Base-by-base conservation (phyloP, 2,888 invertebrate genomes). In the Aethes cnicana region DNA sequence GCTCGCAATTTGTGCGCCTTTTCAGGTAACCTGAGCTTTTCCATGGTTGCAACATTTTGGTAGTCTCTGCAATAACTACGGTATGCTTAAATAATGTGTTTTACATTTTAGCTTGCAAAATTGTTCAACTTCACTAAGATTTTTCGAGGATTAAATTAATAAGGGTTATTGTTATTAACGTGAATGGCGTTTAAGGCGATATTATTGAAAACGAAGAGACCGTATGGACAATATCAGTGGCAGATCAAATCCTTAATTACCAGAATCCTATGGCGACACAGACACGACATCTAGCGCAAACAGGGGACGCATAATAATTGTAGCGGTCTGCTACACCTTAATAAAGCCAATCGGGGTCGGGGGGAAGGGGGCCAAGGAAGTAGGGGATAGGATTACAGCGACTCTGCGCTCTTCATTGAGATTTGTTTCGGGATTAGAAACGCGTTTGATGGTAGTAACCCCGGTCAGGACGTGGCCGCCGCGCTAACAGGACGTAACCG, bases 281-380 rank as follows among this genome's bases (percentile, higher is more conserved):
- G 84, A 84, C 81, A 77, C 78, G 80, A 82, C 81, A 84, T 78
- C 81, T 77, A 79, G 87, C 84, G 78, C 87, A 88, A 88, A 88
- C 88, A 85, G 84, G 84, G 87, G 84, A 83, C 85, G 87, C 87
- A 88, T 89, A 88, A 88, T 89, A 89, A 88, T 88, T 84, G 86
- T 87, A 84, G 87, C 87, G 88, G 88, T 84, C 86, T 85, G 84
- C 81, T 87, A 85, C 85, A 87, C 88, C 88, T 88, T 89, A 89
- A 89, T 89, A 89, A 88, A 87, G 88, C 83, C 88, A 88, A 89
- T 87, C 81, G 84, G 78, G 79, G 69, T 63, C 66, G 72, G 69
- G 66, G 58, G 59, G 66, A 56, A 67, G 65, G 64, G 53, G 57
- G 58, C 56, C 65, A 62, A 64, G 64, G 65, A 42, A 66, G 65